Evolutionary conservation across 2,888 invertebrate genomes (phyloP), one percentile per base, ranked within the genome.

Genomic region (Lepidochrysops patricia): DNA sequence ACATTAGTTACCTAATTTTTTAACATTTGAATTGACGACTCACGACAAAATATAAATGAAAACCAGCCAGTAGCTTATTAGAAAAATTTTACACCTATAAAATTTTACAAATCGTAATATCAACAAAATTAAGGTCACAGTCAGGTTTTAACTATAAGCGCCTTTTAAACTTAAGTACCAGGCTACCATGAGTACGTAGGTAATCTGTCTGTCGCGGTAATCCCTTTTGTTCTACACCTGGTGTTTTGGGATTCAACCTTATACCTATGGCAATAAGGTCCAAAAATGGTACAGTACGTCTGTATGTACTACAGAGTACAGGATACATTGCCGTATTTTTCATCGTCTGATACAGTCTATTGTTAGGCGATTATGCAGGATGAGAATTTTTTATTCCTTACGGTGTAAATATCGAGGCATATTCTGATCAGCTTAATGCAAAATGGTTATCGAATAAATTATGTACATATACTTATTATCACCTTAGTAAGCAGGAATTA

Each of bases 301-400:
- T 19, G 19, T 19, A n/a, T n/a, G n/a, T n/a, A n/a, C n/a, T n/a
- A 23, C 19, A 43, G 43, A 9, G 2, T 43, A 43, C 15, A 43
- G 43, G 23, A 43, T 15, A 43, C 43, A 43, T 19, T 19, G 43
- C 29, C 9, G 43, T 63, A 57, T 66, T 66, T 64, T 66, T 62
- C 63, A 57, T 34, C 57, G 63, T 27, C 58, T 48, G 63, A 60
- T 63, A 66, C 62, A 58, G 61, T 60, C 63, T 58, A 64, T 66
- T 66, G 63, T 66, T 57, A 37, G 15, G 35, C 57, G 27, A 57
- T 63, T 59, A 60, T 58, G 54, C 57, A 57, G 57, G 13, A 50
- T 34, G 32, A 19, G 9, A 43, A 19, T 43, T 19, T 43, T 23
- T 43, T 43, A 43, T 43, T 43, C 2, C 26, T 25, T 48, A 15